Conservation (phyloP, 2,797 vertebrate genomes). For the Scleropages formosus region DNA sequence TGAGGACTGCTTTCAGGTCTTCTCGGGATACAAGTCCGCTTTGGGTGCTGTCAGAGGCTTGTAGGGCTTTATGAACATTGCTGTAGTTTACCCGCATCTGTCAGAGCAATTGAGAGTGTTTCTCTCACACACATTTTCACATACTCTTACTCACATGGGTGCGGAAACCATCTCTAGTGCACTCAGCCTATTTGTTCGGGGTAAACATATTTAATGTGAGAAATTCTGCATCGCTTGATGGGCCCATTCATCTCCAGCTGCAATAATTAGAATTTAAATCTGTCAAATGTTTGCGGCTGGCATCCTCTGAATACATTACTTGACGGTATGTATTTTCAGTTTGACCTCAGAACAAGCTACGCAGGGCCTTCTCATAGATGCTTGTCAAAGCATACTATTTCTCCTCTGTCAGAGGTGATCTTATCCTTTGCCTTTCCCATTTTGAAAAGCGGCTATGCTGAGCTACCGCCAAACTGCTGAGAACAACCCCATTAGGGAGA, state of each 20-base stretch:
- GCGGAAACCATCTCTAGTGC: slow-evolving; percentile 13
- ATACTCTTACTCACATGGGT: background rate
- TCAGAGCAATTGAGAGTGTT: slow-evolving; percentile 31
- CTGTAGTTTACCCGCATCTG: slow-evolving; percentile 58
- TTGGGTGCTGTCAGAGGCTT: slow-evolving; percentile 60
- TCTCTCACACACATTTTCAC: slow-evolving; percentile 7
- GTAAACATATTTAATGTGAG: background rate
- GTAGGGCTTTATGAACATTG: slow-evolving; percentile 60
- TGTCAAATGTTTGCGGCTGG: slow-evolving; percentile 4
- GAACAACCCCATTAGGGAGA: slow-evolving; percentile 49
- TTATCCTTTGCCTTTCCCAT: background rate
- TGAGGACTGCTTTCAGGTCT: slow-evolving; percentile 69
- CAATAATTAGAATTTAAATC: slow-evolving; percentile 4
- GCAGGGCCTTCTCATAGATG: slow-evolving; percentile 3
- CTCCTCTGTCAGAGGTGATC: slow-evolving; percentile 13
- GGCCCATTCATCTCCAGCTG: slow-evolving; percentile 9
- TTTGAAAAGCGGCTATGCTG: background rate
- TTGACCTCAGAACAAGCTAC: slow-evolving; percentile 19
- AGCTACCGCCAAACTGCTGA: slow-evolving; percentile 3
- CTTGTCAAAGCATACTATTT: slow-evolving; percentile 30
- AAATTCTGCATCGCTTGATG: background rate
- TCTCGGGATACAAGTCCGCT: slow-evolving; percentile 66
- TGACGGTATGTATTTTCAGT: slow-evolving; percentile 23
- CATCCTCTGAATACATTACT: slow-evolving; percentile 7
- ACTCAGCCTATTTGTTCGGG: slow-evolving; percentile 20